Evolutionary conservation across 1,140 invertebrate species (phyloP).

Genomic region (Monochamus saltuarius): DNA sequence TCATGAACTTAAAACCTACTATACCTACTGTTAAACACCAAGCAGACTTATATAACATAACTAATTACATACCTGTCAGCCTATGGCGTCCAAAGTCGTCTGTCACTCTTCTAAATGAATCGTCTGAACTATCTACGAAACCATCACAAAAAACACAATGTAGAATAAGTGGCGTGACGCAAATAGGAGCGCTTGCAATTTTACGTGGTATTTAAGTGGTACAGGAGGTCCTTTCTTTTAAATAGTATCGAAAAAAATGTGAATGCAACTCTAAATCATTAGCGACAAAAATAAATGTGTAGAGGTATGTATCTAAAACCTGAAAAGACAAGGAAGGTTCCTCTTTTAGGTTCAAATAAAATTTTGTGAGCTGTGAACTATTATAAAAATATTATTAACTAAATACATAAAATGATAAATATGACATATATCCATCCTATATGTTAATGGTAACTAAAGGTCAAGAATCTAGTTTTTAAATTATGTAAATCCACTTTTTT

Average conservation of each 20-base stretch:
- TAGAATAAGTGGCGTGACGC: conserved; percentile 1
- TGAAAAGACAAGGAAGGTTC: background rate
- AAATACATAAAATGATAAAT: too few species aligned
- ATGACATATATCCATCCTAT: too few species aligned
- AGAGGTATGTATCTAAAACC: background rate
- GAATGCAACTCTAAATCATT: background rate
- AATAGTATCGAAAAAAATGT: background rate
- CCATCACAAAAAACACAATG: conserved; percentile 22
- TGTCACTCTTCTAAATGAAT: conserved; percentile 35
- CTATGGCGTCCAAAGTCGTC: conserved; percentile 40
- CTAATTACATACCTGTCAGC: conserved; percentile 38
- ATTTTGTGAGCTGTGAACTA: too few species aligned
- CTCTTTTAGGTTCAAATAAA: too few species aligned
- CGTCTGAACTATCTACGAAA: conserved; percentile 36
- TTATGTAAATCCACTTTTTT: too few species aligned
- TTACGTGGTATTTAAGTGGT: background rate
- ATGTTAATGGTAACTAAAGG: too few species aligned
- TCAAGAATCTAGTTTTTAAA: too few species aligned
- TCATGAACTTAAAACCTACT: background rate
- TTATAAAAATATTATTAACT: too few species aligned
- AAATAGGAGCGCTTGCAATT: background rate
- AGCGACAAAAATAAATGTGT: too few species aligned
- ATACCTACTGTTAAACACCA: too few species aligned
- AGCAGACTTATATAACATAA: background rate
- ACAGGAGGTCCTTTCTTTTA: background rate